A percentile compares a stretch with the other conserved stretches of the same genome.
phyloP scores from a whole-genome alignment of 2,797 vertebrate genomes.

The Micropoecilia bifurca region DNA sequence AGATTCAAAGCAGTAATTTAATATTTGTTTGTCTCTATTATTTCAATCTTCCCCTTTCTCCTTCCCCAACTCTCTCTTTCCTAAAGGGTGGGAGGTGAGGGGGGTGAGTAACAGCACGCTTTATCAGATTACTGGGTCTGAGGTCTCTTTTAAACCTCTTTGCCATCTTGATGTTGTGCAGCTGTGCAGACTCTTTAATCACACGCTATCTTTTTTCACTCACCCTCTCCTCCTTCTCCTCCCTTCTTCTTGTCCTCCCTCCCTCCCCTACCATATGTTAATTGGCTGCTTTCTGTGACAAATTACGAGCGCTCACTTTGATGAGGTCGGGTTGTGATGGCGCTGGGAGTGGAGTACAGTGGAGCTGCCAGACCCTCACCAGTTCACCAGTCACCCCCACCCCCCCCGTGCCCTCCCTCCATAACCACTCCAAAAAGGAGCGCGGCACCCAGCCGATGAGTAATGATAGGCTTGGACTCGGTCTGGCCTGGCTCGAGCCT shows the following conservation, averaged over 20 bases:
- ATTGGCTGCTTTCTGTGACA: conserved; percentile 99
- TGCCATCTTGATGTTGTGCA: conserved; percentile 92
- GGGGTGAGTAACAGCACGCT: conserved; percentile 79
- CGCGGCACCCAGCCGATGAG: conserved; percentile 88
- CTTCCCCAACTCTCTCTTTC: conserved; percentile 41
- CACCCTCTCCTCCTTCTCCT: conserved; percentile 66
- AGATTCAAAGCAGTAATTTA: conserved; percentile 80
- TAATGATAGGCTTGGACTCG: conserved; percentile 89
- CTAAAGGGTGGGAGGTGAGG: conserved; percentile 35
- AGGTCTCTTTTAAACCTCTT: conserved; percentile 89
- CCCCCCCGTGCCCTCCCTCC: conserved; percentile 33
- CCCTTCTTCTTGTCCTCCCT: conserved; percentile 77
- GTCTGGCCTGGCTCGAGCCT: conserved; percentile 79
- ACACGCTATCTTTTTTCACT: conserved; percentile 94
- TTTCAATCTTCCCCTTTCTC: conserved; percentile 59
- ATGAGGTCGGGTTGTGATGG: conserved; percentile 97
- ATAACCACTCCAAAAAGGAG: conserved; percentile 92
- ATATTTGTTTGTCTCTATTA: conserved; percentile 79
- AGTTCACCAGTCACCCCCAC: conserved; percentile 70
- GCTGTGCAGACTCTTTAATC: conserved; percentile 95
- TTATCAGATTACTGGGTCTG: conserved; percentile 86
- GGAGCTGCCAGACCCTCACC: conserved; percentile 89
- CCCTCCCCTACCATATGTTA: conserved; percentile 94
- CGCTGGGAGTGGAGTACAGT: conserved; percentile 87
- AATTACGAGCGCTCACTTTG: conserved; percentile 98